Evolutionary conservation across 2,888 invertebrate genomes (phyloP), one percentile per base, ranked within the genome.

Genomic region (Phaonia tiefii): DNA sequence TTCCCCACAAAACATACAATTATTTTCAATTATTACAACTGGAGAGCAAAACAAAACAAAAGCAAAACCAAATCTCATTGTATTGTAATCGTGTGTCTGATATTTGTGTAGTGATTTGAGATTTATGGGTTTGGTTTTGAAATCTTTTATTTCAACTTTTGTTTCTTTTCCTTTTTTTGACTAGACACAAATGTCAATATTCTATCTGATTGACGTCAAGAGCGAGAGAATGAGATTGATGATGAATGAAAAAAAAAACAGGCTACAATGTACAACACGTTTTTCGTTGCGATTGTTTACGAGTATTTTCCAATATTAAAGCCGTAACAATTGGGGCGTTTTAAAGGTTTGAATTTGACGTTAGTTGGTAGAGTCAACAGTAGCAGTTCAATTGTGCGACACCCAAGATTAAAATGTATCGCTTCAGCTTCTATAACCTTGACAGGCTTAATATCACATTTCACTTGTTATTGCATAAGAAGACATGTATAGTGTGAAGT

Each of bases 131-230:
- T 63, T 63, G 63, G 63, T 20, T 7, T n/a, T 49, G 10, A 22
- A 13, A 22, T 54, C 22, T 54, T 25, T 13, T 25, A 5, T 13
- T 15, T 46, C 15, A 15, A 4, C 25, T 15, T 31, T n/a, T n/a
- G n/a, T n/a, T n/a, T n/a, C n/a, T n/a, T n/a, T n/a, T n/a, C n/a
- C n/a, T n/a, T n/a, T n/a, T n/a, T 31, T 7, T 22, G 10, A 54
- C 54, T 49, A 51, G 22, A 31, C 4, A 54, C 25, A 22, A 54
- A 54, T 11, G 20, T 17, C 63, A 63, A 42, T 20, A 63, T 39
- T 39, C 63, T n/a, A 42, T 22, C 10, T 63, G 63, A 63, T 63
- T 63, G 63, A 63, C 63, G 63, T 63, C 63, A 63, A 63, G 58
- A 15, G 17, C 20, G 37, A 11, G 60, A 3, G 22, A 51, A n/a